phyloP scores from a whole-genome alignment of 2,113 vertebrate species.

The Tapirus terrestris region DNA sequence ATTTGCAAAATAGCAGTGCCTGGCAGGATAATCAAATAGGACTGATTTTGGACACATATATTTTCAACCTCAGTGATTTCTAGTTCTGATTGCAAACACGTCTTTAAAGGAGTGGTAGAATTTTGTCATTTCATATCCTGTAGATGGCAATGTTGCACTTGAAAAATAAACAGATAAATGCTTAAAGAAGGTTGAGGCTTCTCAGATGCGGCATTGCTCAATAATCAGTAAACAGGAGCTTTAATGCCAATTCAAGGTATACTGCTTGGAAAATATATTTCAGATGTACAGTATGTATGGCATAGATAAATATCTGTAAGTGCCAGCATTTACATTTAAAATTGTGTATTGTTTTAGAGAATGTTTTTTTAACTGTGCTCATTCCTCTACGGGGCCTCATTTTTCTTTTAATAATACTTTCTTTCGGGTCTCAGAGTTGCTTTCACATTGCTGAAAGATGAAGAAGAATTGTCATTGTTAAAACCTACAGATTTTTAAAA shows the following conservation, averaged over 20 bases:
- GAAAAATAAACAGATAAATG: conserved; percentile 51
- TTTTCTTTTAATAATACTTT: conserved; percentile 28
- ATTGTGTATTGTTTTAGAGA: background rate
- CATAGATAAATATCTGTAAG: conserved; percentile 78
- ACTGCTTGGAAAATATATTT: conserved; percentile 66
- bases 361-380: conserved; percentile 56
- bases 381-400: background rate
- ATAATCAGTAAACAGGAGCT: conserved; percentile 76
- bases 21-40: conserved; percentile 75
- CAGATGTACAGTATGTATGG: background rate
- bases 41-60: conserved; percentile 76
- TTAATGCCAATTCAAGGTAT: conserved; percentile 77
- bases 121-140: conserved; percentile 74
- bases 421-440: background rate
- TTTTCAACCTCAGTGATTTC: conserved; percentile 77
- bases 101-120: conserved; percentile 30
- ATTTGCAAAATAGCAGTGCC: conserved; percentile 77
- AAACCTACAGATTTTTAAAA: background rate
- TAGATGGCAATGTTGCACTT: conserved; percentile 88
- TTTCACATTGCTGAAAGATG: background rate
- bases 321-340: conserved; percentile 76
- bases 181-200: background rate
- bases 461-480: background rate
- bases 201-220: conserved; percentile 58
- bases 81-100: conserved; percentile 49